Base-by-base conservation (phyloP, 2,113 vertebrate genomes). In the Sylvilagus bachmani region DNA sequence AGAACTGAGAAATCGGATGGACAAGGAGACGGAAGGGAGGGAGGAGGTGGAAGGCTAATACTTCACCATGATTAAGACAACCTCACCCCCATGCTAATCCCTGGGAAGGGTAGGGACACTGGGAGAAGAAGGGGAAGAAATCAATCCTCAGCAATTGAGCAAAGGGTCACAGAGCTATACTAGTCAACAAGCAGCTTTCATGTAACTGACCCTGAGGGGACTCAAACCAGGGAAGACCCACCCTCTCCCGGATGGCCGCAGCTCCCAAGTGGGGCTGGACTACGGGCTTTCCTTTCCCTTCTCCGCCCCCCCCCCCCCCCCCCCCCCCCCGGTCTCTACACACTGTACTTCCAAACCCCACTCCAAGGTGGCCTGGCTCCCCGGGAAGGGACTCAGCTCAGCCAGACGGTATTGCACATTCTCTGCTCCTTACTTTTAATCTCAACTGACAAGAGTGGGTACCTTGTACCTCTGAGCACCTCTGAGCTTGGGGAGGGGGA, bases 371-470 rank as follows among this genome's bases (percentile, higher is more conserved):
- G 93, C 87, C 92, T 95, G 93, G 96, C 94, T 96, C 89, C 93
- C 93, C 89, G 74, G 95, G 92, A 83, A 87, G 83, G 93, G 91
- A 64, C 78, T 94, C 93, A 89, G 92, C 90, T 97, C 92, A 96
- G 96, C 95, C 84, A 95, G 95, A 96, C 85, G 90, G 91, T 97
- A 98, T 98, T 98, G 97, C 97, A 98, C 97, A 97, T 96, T 96
- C 95, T 96, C 96, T 98, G 94, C 93, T 97, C 89, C 95, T 97
- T 81, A 95, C 67, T 96, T 96, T 94, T 95, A 90, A 96, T 97
- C 97, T 97, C 97, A 97, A 97, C 90, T 94, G 96, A 97, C 91
- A 95, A 88, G 94, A 92, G 73, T 84, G 93, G 97, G 97, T 89
- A 95, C 95, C 96, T 96, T 61, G 89, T 92, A 97, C 97, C 97